Evolutionary conservation across 2,797 vertebrate species (phyloP), one percentile per base, ranked within the genome.

Genomic region (Scomberomorus guttatus): DNA sequence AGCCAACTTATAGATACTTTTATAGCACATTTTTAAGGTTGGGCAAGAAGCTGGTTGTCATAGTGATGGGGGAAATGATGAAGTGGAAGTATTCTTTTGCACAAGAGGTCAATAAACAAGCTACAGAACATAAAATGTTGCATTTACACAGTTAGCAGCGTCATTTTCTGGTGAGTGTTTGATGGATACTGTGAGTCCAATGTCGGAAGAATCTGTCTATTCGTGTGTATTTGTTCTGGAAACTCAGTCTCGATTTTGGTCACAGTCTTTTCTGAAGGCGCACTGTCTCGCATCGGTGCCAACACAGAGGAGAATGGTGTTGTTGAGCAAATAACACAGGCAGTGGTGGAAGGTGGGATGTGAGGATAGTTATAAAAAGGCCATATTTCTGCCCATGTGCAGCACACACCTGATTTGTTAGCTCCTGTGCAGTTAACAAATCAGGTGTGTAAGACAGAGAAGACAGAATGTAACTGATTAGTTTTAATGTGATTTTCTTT

Each of bases 401-500:
- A 10, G 11, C 37, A 12, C 37, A 44, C 42, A 44, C 14, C 42
- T 44, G 42, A 44, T 14, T 14, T 14, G 42, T 14, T 4, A 0
- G 42, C 42, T 44, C 13, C 42, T 44, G 13, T 44, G 15, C 42
- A 44, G 42, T 14, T 13, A 58, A 68, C 37, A 75, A 78, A 54
- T 59, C 17, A 50, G 37, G 46, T 73, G 13, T 75, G 69, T 56
- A 76, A 84, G 51, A 74, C 54, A 83, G 81, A 77, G 59, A 60
- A 48, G 32, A 34, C 55, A 25, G 48, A 57, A 83, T 79, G 81
- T 3, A 51, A 57, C 78, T 68, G 68, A 87, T 70, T 59, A 22
- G 58, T 69, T 25, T 51, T 80, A 68, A 72, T 74, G 59, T 51
- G 39, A 62, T 17, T 65, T 46, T 77, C 42, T 66, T 44, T 80